Conservation (phyloP, 2,888 invertebrate species). For the Drosophila neotestacea region DNA sequence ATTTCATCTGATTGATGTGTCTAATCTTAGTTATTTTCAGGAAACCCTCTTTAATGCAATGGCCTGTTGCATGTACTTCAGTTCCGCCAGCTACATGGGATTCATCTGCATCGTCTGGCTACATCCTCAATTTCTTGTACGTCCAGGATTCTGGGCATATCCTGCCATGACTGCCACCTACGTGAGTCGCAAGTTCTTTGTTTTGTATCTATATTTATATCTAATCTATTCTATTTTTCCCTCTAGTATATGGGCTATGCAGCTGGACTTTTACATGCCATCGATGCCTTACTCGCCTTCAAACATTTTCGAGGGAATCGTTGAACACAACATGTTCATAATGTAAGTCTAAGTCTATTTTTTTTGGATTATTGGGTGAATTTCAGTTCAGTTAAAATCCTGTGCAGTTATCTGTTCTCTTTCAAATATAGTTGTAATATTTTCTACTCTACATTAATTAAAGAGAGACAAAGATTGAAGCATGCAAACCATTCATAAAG, state of each 20-base stretch:
- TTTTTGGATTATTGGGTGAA: too few relatives aligned
- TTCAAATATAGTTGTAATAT: too few relatives aligned
- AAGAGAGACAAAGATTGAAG: too few relatives aligned
- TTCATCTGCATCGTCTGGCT: slow-evolving; percentile 92
- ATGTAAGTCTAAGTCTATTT: not conserved
- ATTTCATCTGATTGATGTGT: not conserved
- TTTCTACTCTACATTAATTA: too few relatives aligned
- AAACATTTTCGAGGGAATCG: slow-evolving; percentile 88
- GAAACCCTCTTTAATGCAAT: slow-evolving; percentile 92
- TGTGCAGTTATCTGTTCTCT: too few relatives aligned
- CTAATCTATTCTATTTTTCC: slow-evolving; percentile 31
- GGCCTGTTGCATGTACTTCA: slow-evolving; percentile 91
- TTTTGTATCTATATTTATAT: not conserved
- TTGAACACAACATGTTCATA: slow-evolving; percentile 75
- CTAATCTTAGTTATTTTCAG: slow-evolving; percentile 84
- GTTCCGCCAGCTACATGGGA: slow-evolving; percentile 92
- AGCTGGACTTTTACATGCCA: slow-evolving; percentile 90
- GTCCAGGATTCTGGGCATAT: slow-evolving; percentile 92
- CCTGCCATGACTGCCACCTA: slow-evolving; percentile 95
- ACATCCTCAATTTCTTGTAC: slow-evolving; percentile 90
- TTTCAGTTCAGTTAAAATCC: too few relatives aligned
- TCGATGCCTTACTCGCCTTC: slow-evolving; percentile 92
- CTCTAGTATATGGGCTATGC: slow-evolving; percentile 92
- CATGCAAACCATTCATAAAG: too few relatives aligned
- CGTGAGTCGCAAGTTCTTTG: slow-evolving; percentile 87